Conservation (phyloP, 2,888 invertebrate species). For the Micoletzkya japonica region DNA sequence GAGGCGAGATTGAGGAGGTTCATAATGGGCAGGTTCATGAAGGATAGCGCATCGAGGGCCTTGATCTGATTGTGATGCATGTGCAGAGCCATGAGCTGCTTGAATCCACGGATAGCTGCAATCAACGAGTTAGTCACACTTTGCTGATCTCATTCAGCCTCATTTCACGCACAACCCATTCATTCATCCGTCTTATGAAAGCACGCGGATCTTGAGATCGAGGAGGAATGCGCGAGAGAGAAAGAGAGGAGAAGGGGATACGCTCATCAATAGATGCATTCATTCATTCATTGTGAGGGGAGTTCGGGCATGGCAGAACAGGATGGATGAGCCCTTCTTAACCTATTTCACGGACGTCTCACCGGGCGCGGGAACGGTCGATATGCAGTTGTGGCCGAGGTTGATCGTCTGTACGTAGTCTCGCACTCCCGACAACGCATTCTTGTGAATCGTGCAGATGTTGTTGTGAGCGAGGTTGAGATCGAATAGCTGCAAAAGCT, state of each 20-base stretch:
- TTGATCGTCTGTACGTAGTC: conserved; percentile 61
- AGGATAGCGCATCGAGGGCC: conserved; percentile 55
- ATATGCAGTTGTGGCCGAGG: conserved; percentile 59
- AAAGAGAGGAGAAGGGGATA: background rate
- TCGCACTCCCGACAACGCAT: conserved; percentile 58
- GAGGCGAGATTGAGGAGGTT: conserved; percentile 60
- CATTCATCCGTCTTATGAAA: no score
- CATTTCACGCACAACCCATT: background rate
- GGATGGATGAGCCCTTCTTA: background rate
- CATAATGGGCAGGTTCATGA: conserved; percentile 62
- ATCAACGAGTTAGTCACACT: background rate
- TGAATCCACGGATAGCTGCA: conserved; percentile 62
- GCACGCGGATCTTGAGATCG: no score
- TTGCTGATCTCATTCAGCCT: background rate
- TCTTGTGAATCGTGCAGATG: conserved; percentile 57
- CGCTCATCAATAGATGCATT: background rate
- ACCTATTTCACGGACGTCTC: background rate
- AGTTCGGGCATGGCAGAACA: background rate
- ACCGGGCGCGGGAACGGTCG: conserved; percentile 58
- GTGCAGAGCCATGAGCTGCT: conserved; percentile 61
- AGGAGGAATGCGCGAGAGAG: no score
- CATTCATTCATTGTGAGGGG: background rate
- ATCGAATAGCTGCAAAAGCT: conserved; percentile 58
- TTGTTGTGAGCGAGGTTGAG: conserved; percentile 60
- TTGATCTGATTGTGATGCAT: conserved; percentile 59